These are phyloP conservation scores for Pithys albifrons DNA, from an alignment of 2,113 vertebrate species.

Conservation along the genomic window DNA sequence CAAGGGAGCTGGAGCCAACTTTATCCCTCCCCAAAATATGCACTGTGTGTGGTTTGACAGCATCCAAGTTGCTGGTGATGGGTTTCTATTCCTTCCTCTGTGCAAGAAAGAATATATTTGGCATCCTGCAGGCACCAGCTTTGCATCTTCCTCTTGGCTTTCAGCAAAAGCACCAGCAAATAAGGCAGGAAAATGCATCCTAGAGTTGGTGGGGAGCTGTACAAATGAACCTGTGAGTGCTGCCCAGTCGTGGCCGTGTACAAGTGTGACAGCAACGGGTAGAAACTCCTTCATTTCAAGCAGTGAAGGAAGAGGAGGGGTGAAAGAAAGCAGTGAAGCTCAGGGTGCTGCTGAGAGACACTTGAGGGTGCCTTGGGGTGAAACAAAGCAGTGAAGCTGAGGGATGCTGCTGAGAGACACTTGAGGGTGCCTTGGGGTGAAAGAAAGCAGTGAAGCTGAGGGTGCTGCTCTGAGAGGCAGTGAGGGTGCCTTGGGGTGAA, in stretches of 20 bases:
- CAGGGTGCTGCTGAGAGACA: too few species aligned
- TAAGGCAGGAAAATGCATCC: not conserved
- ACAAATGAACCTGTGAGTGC: not conserved
- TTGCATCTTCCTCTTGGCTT: not conserved
- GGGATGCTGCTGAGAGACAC: too few species aligned
- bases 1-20: not conserved
- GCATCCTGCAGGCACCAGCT: not conserved
- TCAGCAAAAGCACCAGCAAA: not conserved
- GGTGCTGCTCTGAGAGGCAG: too few species aligned
- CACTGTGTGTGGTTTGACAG: not conserved
- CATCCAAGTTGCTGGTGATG: not conserved
- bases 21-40: not conserved
- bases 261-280: not conserved
- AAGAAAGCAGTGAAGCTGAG: too few species aligned
- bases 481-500: not conserved
- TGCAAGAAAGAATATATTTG: not conserved
- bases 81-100: not conserved
- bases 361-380: too few species aligned
- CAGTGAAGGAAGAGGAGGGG: not conserved
- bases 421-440: too few species aligned
- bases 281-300: not conserved
- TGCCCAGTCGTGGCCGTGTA: accelerated
- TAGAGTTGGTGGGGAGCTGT: not conserved
- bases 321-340: too few species aligned
- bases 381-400: too few species aligned